phyloP scores from a whole-genome alignment of 2,888 invertebrate genomes.

The Melinaea marsaeus region DNA sequence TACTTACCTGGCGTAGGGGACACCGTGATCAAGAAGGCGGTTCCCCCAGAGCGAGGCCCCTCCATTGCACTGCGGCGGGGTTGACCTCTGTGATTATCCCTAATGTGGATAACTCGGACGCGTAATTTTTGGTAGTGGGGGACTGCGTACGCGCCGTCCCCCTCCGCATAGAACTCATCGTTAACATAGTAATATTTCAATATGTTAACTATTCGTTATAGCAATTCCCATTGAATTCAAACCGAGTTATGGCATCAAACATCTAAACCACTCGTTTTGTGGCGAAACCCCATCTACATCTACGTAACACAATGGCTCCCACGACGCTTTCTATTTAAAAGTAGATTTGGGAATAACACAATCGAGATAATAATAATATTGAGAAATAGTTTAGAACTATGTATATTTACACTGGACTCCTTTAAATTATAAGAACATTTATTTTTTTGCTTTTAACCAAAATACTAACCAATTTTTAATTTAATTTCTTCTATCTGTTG shows the following conservation, averaged over 20 bases:
- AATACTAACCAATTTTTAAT: no score
- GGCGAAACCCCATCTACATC: slow-evolving; percentile 20
- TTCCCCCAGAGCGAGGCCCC: slow-evolving; percentile 11
- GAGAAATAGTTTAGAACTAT: no score
- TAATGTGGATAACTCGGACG: slow-evolving; percentile 23
- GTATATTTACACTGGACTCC: no score
- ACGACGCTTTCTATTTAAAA: slow-evolving; percentile 48
- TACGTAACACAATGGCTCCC: slow-evolving; percentile 39
- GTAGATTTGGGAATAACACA: not conserved
- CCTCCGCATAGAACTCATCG: not conserved
- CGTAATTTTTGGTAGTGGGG: slow-evolving; percentile 21
- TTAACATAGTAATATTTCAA: not conserved
- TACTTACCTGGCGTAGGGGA: slow-evolving; percentile 26
- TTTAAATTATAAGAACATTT: no score
- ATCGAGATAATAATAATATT: not conserved
- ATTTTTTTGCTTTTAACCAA: no score
- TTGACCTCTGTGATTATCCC: slow-evolving; percentile 27
- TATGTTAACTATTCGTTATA: not conserved
- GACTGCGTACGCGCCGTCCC: slow-evolving; percentile 20
- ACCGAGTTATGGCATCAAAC: slow-evolving; percentile 17
- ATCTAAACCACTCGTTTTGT: slow-evolving; percentile 16
- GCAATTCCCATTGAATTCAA: slow-evolving; percentile 14
- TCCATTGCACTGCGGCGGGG: slow-evolving; percentile 25
- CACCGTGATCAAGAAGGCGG: slow-evolving; percentile 26
- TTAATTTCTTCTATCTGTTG: no score